Evolutionary conservation across 2,888 invertebrate species (phyloP), one percentile per base, ranked within the genome.

Genomic region (Amphipoea oculea): DNA sequence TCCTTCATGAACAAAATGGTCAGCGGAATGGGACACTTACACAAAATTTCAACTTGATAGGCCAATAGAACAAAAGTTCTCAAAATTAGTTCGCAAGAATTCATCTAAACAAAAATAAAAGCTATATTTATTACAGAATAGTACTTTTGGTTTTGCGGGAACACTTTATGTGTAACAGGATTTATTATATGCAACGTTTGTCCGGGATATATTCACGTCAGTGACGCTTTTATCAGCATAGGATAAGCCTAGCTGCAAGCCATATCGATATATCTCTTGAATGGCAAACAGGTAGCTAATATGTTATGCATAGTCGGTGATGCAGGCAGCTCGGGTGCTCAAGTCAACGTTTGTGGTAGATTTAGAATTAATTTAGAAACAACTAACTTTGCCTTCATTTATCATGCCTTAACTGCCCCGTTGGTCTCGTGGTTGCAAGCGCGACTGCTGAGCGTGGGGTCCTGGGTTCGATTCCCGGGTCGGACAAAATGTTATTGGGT

Each of bases 191-290:
- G 67, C 65, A 76, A 62, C 73, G 77, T 67, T 75, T 75, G 69
- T 51, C 62, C 68, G 57, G 62, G 6, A 75, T 84, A 84, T 84
- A 86, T 86, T 83, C 72, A 57, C 48, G 76, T 63, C 78, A 85
- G 76, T 86, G 71, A 63, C 66, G 85, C 68, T 76, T 86, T 87
- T 87, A 86, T 87, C 85, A 76, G 78, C 29, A 20, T 66, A 67
- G 86, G 78, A 86, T 81, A 86, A 87, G 78, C 87, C 57, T 45
- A 73, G 74, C 79, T 78, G 67, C 63, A 74, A 81, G 82, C 88
- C 71, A 81, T 87, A 80, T 76, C 73, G 81, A 81, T 76, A 65
- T 81, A 85, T 87, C 78, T 76, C 71, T 70, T 76, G 87, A 81
- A 76, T 85, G 14, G 48, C 87, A 82, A 85, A 85, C 86, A 85